Conservation (phyloP, 1,140 invertebrate genomes). For the Drosophila truncata region DNA sequence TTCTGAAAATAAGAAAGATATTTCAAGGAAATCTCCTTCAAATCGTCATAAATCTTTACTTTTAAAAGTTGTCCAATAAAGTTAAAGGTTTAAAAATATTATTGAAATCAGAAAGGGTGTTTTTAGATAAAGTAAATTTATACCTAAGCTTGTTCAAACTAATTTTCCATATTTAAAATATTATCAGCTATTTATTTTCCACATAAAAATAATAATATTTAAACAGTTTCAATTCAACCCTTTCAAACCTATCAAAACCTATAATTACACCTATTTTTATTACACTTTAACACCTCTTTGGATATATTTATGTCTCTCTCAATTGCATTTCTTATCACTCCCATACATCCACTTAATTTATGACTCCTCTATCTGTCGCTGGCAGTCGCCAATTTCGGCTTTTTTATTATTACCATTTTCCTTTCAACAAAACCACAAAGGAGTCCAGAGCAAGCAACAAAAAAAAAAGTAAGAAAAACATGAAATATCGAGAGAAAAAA, state of each 20-base stretch:
- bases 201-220: not conserved
- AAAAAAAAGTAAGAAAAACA: constrained; percentile 15
- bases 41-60: not conserved
- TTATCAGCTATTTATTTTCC: too few species aligned
- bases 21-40: not conserved
- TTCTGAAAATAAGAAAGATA: not conserved
- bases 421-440: constrained; percentile 40
- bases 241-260: not conserved
- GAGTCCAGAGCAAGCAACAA: constrained; percentile 30
- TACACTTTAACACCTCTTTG: constrained; percentile 21
- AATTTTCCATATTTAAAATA: not conserved
- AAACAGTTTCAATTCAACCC: not conserved
- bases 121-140: too few species aligned
- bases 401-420: constrained; percentile 51
- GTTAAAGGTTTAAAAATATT: too few species aligned
- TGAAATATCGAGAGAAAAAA: constrained; percentile 28
- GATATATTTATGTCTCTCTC: constrained; percentile 22
- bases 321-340: constrained; percentile 48
- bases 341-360: constrained; percentile 35
- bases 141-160: not conserved
- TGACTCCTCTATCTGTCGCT: constrained; percentile 40
- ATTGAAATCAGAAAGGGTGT: not conserved
- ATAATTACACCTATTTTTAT: not conserved
- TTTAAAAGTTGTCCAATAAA: not conserved
- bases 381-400: constrained; percentile 58